phyloP scores from a whole-genome alignment of 2,113 vertebrate species.

The Pica pica region DNA sequence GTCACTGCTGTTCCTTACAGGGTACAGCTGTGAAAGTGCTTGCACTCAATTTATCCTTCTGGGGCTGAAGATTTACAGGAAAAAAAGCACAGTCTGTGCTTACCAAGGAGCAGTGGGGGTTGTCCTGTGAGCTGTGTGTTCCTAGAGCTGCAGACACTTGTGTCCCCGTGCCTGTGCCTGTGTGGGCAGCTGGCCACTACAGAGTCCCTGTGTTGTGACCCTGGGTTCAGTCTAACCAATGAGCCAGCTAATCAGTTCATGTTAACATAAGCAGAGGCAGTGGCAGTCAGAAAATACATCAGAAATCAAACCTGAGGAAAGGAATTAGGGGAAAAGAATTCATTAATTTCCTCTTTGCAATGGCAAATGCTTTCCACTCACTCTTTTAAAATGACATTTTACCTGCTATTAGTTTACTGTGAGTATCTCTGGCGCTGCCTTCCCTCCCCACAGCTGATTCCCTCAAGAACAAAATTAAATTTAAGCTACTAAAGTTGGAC shows the following conservation, averaged over 20 bases:
- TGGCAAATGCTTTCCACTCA: neutral
- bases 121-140: neutral
- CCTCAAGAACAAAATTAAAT: constrained; percentile 65
- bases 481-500: constrained; percentile 60
- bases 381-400: constrained; percentile 59
- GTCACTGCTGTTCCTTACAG: neutral
- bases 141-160: neutral
- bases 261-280: constrained; percentile 23
- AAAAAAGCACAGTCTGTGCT: neutral
- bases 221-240: neutral
- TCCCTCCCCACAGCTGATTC: neutral
- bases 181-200: neutral
- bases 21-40: neutral
- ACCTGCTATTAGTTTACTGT: constrained; percentile 40
- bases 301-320: constrained; percentile 33
- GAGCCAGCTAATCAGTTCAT: neutral
- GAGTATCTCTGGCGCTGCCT: neutral
- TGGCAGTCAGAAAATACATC: neutral
- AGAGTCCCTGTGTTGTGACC: neutral
- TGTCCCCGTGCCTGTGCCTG: neutral
- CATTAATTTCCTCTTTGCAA: constrained; percentile 33
- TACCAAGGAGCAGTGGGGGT: neutral
- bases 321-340: constrained; percentile 1
- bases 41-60: neutral
- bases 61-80: neutral